These are phyloP conservation scores for Salticus scenicus DNA, from an alignment of 2,888 invertebrate genomes.

Conservation along the genomic window DNA sequence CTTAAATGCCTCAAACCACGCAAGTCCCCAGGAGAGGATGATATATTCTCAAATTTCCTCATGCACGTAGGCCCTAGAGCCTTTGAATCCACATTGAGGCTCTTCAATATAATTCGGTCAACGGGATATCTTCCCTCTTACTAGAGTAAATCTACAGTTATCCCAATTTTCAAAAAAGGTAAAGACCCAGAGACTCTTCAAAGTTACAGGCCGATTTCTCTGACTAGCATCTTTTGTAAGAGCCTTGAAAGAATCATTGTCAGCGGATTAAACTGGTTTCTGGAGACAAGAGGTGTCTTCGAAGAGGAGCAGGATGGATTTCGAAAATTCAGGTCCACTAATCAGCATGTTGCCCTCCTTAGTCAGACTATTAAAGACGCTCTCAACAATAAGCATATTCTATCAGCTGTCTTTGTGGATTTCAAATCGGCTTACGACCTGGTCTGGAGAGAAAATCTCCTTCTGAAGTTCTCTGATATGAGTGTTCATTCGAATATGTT, in stretches of 20 bases:
- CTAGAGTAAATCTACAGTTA: not conserved
- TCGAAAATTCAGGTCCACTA: not conserved
- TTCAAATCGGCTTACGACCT: too few relatives aligned
- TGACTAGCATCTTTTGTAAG: not conserved
- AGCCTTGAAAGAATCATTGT: not conserved
- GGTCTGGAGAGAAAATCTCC: too few relatives aligned
- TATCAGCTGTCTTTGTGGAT: too few relatives aligned
- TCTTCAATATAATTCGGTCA: not conserved
- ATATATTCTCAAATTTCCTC: not conserved
- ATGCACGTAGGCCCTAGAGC: not conserved
- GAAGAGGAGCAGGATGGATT: not conserved
- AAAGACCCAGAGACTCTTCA: not conserved
- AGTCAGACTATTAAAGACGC: not conserved
- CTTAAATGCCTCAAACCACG: not conserved
- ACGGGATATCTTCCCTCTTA: not conserved
- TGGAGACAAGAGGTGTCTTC: not conserved
- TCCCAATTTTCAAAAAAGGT: not conserved
- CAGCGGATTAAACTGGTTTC: not conserved
- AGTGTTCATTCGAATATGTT: too few relatives aligned
- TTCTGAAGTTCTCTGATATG: too few relatives aligned
- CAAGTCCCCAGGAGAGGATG: slow-evolving; percentile 9
- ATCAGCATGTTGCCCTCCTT: not conserved
- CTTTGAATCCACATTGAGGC: not conserved
- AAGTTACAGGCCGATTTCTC: not conserved
- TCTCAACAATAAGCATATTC: too few relatives aligned